Conservation (phyloP, 2,113 vertebrate species). For the Gymnarchus niloticus region DNA sequence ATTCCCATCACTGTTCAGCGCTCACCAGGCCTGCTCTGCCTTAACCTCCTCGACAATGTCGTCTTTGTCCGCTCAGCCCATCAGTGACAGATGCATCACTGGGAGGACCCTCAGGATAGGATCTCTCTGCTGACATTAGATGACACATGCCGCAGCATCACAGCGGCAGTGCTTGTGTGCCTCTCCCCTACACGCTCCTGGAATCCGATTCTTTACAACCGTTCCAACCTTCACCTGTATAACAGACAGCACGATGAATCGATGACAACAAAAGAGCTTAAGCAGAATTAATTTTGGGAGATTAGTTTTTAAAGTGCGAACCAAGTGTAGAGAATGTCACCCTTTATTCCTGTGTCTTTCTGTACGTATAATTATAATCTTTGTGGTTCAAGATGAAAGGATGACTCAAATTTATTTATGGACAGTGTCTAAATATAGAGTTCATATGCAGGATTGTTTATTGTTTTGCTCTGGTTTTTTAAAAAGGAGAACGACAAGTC, state of each 20-base stretch:
- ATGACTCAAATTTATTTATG: conserved; percentile 2
- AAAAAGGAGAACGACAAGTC: background rate
- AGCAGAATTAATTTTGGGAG: background rate
- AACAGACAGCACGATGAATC: conserved; percentile 47
- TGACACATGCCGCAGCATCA: background rate
- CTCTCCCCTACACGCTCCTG: conserved; percentile 30
- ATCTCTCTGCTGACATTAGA: background rate
- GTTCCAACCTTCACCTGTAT: conserved; percentile 46
- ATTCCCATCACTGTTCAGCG: background rate
- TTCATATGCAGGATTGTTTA: background rate
- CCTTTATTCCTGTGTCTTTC: background rate
- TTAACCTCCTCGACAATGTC: conserved; percentile 28
- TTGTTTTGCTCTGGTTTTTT: background rate
- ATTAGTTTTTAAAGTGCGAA: background rate
- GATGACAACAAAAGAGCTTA: conserved; percentile 47
- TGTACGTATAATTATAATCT: background rate
- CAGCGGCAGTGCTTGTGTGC: conserved; percentile 22
- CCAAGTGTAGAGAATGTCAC: background rate
- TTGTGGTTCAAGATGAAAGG: background rate
- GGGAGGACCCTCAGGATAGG: background rate
- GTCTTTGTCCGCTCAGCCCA: conserved; percentile 27
- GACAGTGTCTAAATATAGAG: background rate
- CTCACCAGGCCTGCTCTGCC: background rate
- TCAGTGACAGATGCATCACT: background rate
- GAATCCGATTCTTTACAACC: conserved; percentile 47